phyloP scores from a whole-genome alignment of 2,797 vertebrate species.

The Acanthurus leucopareius region DNA sequence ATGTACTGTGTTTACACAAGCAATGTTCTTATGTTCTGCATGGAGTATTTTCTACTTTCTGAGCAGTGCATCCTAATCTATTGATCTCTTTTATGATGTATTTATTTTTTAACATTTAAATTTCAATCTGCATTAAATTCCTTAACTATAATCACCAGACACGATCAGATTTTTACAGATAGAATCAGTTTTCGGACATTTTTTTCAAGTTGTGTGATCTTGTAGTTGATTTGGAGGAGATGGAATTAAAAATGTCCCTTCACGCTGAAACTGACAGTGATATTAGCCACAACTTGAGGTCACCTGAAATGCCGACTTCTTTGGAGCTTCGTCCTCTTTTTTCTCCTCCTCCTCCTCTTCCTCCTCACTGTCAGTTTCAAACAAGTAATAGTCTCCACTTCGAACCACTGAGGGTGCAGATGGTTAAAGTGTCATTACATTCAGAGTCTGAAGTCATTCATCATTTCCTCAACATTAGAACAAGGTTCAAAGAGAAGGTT shows the following conservation, averaged over 20 bases:
- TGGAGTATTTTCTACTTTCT: no score
- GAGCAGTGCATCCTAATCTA: no score
- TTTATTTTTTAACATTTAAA: no score
- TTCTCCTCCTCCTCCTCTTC: conserved; percentile 95
- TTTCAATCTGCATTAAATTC: no score
- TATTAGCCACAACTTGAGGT: neutral
- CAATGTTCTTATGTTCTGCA: no score
- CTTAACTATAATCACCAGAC: no score
- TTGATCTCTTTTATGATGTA: no score
- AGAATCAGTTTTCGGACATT: no score
- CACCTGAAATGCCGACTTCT: conserved; percentile 94
- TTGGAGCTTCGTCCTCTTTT: conserved; percentile 91
- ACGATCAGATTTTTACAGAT: no score
- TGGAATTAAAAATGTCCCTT: no score
- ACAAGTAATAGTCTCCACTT: conserved; percentile 99
- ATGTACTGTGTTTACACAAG: no score
- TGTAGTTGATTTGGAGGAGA: neutral
- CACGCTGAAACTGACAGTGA: neutral
- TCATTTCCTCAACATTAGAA: conserved; percentile 2
- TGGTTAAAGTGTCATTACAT: conserved; percentile 48
- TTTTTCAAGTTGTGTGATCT: neutral
- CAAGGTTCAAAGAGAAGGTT: neutral
- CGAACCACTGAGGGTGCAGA: conserved; percentile 93
- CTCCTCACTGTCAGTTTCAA: conserved; percentile 99
- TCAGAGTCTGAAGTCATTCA: conserved; percentile 6